Evolutionary conservation across 1,140 invertebrate species (phyloP).

Genomic region (Panonychus citri): DNA sequence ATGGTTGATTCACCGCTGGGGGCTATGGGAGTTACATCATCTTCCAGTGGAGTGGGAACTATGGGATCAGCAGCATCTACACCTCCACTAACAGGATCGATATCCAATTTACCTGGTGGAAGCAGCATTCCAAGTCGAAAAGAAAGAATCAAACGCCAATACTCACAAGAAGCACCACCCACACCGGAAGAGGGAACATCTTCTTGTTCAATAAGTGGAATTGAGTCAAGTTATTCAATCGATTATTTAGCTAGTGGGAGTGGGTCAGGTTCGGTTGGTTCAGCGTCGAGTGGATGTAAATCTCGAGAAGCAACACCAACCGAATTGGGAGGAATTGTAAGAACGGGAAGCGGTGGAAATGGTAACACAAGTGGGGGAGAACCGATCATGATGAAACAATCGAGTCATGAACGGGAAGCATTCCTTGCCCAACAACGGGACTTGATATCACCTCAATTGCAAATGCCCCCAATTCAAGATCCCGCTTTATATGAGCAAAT

Average conservation of each 20-base stretch:
- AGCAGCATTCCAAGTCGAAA: conserved; percentile 9
- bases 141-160: conserved; percentile 1
- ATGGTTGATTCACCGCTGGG: conserved; percentile 17
- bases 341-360: not conserved
- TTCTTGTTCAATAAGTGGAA: not conserved
- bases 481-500: conserved; percentile 13
- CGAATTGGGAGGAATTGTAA: not conserved
- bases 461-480: not conserved
- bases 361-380: not conserved
- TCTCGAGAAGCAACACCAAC: not conserved
- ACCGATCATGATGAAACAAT: not conserved
- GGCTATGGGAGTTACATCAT: conserved; percentile 12
- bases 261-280: not conserved
- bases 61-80: not conserved
- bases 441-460: conserved; percentile 21
- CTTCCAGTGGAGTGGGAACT: conserved; percentile 6
- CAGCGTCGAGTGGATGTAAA: not conserved
- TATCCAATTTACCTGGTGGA: not conserved
- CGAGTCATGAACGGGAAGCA: not conserved
- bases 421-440: conserved; percentile 29
- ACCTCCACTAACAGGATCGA: not conserved
- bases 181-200: not conserved
- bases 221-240: not conserved
- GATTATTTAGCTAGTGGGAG: not conserved
- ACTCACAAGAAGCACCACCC: not conserved